phyloP scores from a whole-genome alignment of 2,888 invertebrate species.

The Chrysina gloriosa region DNA sequence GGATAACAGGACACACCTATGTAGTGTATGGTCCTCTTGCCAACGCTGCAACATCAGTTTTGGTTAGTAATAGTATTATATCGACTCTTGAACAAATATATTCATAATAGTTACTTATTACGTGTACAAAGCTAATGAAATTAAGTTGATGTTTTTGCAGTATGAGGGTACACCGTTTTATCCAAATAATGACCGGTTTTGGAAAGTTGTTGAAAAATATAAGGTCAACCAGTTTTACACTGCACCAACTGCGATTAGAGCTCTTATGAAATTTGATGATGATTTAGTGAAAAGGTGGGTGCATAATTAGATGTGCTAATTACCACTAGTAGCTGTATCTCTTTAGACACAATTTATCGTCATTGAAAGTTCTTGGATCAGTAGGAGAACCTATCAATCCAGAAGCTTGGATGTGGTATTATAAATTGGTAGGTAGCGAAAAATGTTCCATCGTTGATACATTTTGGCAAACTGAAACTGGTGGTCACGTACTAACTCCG shows the following conservation, averaged over 20 bases:
- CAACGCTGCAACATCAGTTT: constrained; percentile 92
- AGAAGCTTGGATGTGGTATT: constrained; percentile 98
- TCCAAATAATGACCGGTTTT: constrained; percentile 93
- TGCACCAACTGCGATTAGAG: constrained; percentile 96
- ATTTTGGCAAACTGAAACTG: constrained; percentile 99
- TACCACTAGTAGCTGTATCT: neutral
- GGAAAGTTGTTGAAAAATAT: constrained; percentile 93
- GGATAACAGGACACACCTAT: constrained; percentile 96
- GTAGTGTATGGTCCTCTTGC: constrained; percentile 95
- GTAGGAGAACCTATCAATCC: constrained; percentile 99
- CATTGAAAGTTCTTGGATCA: constrained; percentile 88
- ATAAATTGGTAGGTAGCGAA: constrained; percentile 82
- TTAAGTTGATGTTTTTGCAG: constrained; percentile 67
- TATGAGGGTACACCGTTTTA: constrained; percentile 98
- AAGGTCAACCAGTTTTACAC: constrained; percentile 97
- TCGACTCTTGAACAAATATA: neutral
- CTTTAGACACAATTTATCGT: constrained; percentile 72
- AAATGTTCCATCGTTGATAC: constrained; percentile 96
- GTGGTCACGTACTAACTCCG: constrained; percentile 96
- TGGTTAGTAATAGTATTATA: constrained; percentile 72
- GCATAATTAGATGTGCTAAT: neutral
- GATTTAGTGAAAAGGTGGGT: constrained; percentile 80
- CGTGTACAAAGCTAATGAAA: neutral
- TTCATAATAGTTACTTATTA: neutral
- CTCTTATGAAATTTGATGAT: constrained; percentile 95